Evolutionary conservation across 2,888 invertebrate species (phyloP), one percentile per base, ranked within the genome.

Genomic region (Lasioglossum oenotherae): DNA sequence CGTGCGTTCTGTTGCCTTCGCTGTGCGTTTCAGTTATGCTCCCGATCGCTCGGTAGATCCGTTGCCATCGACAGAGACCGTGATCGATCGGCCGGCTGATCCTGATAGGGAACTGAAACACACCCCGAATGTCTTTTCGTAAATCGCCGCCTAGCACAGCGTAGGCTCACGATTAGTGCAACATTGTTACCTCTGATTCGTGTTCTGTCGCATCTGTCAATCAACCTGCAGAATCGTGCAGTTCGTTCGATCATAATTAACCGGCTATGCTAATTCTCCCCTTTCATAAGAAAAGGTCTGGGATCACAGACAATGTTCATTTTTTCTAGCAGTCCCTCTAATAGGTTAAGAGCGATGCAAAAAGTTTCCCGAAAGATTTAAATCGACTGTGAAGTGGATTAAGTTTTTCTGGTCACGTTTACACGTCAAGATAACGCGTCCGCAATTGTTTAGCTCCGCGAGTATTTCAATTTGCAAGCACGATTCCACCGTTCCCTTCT

Each of bases 381-480:
- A 64, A 27, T 31, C 16, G 31, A 16, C 16, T 5, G 6, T 5
- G 16, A 31, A 31, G 14, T 6, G 16, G 31, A 64, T 27, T 31
- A 27, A 64, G 27, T 64, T 64, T 31, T 64, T 14, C 2, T 16
- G 6, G 27, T 27, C 27, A 60, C 60, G 64, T 16, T 64, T 16
- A 16, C 4, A 16, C 4, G 27, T 27, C 31, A 19, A 35, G 67
- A 35, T 31, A 67, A 67, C 10, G n/a, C 53, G 53, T 27, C 12
- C 27, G 60, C 35, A 23, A 67, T 19, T 14, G 19, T 35, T 31
- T 4, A 23, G 19, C 6, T 4, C 35, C 8, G n/a, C 8, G 19
- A 74, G 89, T 87, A 79, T 87, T 88, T 91, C 86, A 88, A 89
- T 91, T 87, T 14, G 64, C 19, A 31, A 35, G 23, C 35, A 31